phyloP scores from a whole-genome alignment of 2,797 vertebrate species.

The Phrynocephalus forsythii region DNA sequence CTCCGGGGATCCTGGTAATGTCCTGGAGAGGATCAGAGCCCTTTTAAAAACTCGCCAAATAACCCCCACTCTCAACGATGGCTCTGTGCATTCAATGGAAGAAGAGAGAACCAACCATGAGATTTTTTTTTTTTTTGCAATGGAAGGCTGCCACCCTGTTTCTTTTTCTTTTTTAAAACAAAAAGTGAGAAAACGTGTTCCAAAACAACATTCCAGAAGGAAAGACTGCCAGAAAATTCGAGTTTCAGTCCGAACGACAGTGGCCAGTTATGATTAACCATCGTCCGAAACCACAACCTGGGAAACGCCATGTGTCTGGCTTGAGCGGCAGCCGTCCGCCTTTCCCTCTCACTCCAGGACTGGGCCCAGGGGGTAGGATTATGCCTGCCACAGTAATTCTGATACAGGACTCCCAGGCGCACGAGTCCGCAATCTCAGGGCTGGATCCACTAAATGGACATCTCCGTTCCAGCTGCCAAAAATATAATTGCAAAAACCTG shows the following conservation, averaged over 20 bases:
- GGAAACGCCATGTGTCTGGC: too few relatives aligned
- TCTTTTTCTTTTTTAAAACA: neutral
- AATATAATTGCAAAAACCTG: slow-evolving; percentile 39
- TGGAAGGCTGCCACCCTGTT: neutral
- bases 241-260: neutral
- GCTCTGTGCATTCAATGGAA: neutral
- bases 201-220: neutral
- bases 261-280: neutral
- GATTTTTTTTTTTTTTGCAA: neutral
- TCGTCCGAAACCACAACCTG: neutral
- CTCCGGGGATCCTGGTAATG: neutral
- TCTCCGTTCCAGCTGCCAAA: neutral
- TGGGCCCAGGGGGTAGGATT: slow-evolving; percentile 12
- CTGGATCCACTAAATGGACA: neutral
- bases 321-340: accelerated
- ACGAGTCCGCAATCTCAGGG: slow-evolving; percentile 9
- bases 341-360: slow-evolving; percentile 10
- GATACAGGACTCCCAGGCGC: slow-evolving; percentile 22
- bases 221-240: too few relatives aligned
- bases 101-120: neutral
- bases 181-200: neutral
- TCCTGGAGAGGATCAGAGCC: neutral
- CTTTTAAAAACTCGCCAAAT: neutral
- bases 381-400: slow-evolving; percentile 42
- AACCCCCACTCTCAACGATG: neutral